Evolutionary conservation across 2,113 vertebrate species (phyloP), one percentile per base, ranked within the genome.

Genomic region (Tretioscincus oriximinensis): DNA sequence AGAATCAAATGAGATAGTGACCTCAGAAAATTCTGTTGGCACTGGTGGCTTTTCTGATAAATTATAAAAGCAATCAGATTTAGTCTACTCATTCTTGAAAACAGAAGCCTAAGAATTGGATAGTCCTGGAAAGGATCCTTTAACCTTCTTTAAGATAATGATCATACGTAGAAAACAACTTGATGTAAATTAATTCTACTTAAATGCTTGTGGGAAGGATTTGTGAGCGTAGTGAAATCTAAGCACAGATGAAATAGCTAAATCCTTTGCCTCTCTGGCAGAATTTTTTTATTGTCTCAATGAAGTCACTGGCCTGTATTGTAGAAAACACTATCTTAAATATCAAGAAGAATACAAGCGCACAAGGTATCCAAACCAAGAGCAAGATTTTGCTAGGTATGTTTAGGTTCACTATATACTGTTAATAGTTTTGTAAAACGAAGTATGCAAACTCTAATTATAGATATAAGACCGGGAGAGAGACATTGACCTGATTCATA

Each of bases 151-250:
- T 86, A 82, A 74, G 84, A 81, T 88, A 1, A 1, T 81, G 82
- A 78, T 45, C 28, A 51, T 61, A 72, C 51, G 28, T 4, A 87
- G 73, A 85, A 88, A 85, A 85, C 71, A 90, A 84, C 89, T 51
- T 91, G 87, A 91, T 86, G 63, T 68, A 66, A 90, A 91, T 90
- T 87, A 84, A 88, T 89, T 67, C 81, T 90, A 54, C 84, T 83
- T 91, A 86, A 91, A 76, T 78, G 70, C 49, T 78, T 60, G 35
- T 68, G 76, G 26, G 11, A 26, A 78, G 31, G 26, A 78, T 61
- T 73, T 67, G 51, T 28, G n/a, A 78, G 35, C 47, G 9, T 18
- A 61, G n/a, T 78, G 63, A 83, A 73, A 78, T 83, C 70, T 49
- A 73, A 49, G 14, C 51, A 78, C 61, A 83, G 70, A 68, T 68